Base-by-base conservation (phyloP, 2,113 vertebrate species). In the Aythya baeri region DNA sequence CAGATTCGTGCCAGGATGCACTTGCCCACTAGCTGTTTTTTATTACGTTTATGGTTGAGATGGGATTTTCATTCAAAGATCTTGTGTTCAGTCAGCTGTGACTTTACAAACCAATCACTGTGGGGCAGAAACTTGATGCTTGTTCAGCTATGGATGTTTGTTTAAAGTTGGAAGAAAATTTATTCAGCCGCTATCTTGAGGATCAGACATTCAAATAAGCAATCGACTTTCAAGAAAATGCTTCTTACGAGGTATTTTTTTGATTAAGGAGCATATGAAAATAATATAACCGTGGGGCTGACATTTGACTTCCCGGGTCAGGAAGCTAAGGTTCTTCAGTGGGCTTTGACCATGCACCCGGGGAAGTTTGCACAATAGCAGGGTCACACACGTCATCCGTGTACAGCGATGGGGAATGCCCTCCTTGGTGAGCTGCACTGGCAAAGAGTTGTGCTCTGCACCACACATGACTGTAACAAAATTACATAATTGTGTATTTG, bases 21-120 rank as follows among this genome's bases (percentile, higher is more conserved):
- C 59, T 89, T 90, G 59, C 74, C 66, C 57, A 76, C 27, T 86
- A 32, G 23, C 74, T 95, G 78, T 2, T 87, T 94, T 93, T 93
- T 86, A 57, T 94, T 89, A 44, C 23, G 7, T 34, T 81, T 83
- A 80, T 44, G 68, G 41, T 75, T 92, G 79, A 96, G 91, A 80
- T 79, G 44, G 72, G 75, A n/a, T 86, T 94, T 96, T 88, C 41
- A 31, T 81, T 93, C 81, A 87, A 86, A 83, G 66, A 54, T 85
- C 61, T 44, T 80, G 17, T 77, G 46, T 91, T 95, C 75, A 81
- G n/a, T 85, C 72, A 77, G 23, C 73, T 88, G 9, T 85, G 70
- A 80, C 84, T 93, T 96, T 81, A 57, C 65, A 58, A 73, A 88
- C 36, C 59, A 57, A 55, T 92, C 84, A 77, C 18, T 36, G 10